Conservation (phyloP, 2,113 vertebrate genomes). For the Lates calcarifer region DNA sequence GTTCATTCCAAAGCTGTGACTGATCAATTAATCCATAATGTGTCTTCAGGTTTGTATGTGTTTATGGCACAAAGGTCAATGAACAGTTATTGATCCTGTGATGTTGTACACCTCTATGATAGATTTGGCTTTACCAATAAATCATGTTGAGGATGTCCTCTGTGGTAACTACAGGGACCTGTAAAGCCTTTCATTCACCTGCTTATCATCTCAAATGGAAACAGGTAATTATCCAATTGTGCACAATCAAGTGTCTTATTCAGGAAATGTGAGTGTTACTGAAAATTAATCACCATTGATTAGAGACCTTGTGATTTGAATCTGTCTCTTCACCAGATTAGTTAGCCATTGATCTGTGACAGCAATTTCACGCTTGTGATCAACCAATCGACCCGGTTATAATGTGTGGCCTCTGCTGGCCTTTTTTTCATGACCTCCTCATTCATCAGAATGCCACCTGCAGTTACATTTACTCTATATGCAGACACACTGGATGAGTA, state of each 20-base stretch:
- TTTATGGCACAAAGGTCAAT: background rate
- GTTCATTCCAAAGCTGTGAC: conserved; percentile 1
- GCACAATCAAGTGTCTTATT: conserved; percentile 60
- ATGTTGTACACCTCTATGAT: conserved; percentile 8
- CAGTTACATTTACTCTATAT: conserved; percentile 52
- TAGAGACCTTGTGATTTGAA: conserved; percentile 73
- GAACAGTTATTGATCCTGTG: background rate
- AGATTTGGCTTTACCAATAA: conserved; percentile 1
- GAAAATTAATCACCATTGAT: conserved; percentile 80
- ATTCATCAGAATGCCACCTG: conserved; percentile 71
- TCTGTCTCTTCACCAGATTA: conserved; percentile 74
- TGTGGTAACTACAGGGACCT: conserved; percentile 1
- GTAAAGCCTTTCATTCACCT: conserved; percentile 29
- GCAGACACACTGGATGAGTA: background rate
- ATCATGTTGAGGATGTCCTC: conserved; percentile 12
- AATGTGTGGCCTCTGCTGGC: conserved; percentile 63
- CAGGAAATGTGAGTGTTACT: conserved; percentile 64
- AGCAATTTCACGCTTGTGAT: conserved; percentile 80
- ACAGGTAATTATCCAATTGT: conserved; percentile 61
- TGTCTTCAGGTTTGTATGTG: background rate
- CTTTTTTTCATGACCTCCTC: conserved; percentile 67
- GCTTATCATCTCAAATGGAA: conserved; percentile 33
- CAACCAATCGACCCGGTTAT: conserved; percentile 74
- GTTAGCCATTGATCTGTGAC: conserved; percentile 81
- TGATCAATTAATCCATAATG: conserved; percentile 25